Conservation (phyloP, 1,140 invertebrate genomes). For the Tyrophagus putrescentiae region DNA sequence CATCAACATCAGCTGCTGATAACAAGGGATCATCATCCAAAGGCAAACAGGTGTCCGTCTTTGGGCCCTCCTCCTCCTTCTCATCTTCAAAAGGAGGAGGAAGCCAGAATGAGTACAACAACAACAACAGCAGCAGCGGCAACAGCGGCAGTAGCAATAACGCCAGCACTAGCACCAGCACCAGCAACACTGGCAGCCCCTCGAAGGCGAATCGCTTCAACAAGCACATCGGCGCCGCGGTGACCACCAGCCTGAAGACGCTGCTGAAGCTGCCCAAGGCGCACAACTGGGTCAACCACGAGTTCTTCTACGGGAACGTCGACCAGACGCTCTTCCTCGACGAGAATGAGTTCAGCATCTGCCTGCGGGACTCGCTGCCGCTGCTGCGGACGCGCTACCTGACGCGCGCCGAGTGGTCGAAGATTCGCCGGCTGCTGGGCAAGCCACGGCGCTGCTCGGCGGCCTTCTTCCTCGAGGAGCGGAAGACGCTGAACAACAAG, state of each 20-base stretch:
- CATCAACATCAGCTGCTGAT: too few relatives aligned
- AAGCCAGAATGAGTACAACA: too few relatives aligned
- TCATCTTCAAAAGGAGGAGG: too few relatives aligned
- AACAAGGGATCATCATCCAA: too few relatives aligned
- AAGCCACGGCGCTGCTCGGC: constrained; percentile 60
- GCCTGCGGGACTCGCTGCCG: constrained; percentile 84
- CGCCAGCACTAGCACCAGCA: too few relatives aligned
- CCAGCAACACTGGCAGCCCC: neutral
- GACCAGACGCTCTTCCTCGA: constrained; percentile 83
- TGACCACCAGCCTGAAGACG: constrained; percentile 78
- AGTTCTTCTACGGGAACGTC: constrained; percentile 98
- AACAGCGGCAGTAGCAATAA: too few relatives aligned
- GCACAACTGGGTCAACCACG: constrained; percentile 72
- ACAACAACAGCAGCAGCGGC: too few relatives aligned
- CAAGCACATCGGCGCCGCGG: constrained; percentile 57
- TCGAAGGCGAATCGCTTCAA: constrained; percentile 10
- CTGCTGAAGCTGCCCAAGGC: constrained; percentile 95
- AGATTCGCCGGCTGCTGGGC: constrained; percentile 87
- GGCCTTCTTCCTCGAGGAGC: constrained; percentile 89
- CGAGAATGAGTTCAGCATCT: constrained; percentile 91
- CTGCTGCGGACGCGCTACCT: constrained; percentile 69
- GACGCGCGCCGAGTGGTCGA: constrained; percentile 83
- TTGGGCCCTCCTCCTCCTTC: too few relatives aligned
- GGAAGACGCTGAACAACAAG: constrained; percentile 71
- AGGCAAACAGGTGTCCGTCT: too few relatives aligned